Evolutionary conservation across 2,113 vertebrate genomes (phyloP).

Genomic region (Pseudopodoces humilis): DNA sequence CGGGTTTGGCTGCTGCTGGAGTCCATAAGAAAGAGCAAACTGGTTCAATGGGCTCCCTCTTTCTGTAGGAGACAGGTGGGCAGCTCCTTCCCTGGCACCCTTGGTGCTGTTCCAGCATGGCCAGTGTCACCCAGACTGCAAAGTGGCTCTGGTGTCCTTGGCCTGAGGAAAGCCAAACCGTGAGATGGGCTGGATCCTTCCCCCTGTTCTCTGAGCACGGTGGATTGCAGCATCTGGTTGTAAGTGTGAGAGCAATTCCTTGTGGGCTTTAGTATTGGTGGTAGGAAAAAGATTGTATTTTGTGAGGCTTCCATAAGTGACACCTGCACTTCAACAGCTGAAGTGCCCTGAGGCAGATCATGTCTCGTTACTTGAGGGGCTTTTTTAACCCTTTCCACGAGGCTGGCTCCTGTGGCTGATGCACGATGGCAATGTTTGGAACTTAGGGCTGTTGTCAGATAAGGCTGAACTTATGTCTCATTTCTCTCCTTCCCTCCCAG

Average conservation of each 20-base stretch:
- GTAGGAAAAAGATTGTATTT: slow-evolving; percentile 4
- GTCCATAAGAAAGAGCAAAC: not conserved
- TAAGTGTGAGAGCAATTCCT: slow-evolving; percentile 64
- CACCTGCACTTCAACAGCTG: slow-evolving; percentile 57
- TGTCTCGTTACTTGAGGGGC: not conserved
- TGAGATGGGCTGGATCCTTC: not conserved
- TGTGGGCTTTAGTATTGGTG: not conserved
- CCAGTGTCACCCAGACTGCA: not conserved
- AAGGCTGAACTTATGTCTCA: accelerated
- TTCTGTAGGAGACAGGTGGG: not conserved
- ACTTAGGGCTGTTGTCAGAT: not conserved
- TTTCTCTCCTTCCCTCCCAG: not conserved
- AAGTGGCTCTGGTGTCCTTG: accelerated
- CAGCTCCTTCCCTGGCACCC: not conserved
- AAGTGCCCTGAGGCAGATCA: not conserved
- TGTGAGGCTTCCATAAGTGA: slow-evolving; percentile 33
- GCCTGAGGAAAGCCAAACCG: not conserved
- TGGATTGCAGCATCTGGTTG: slow-evolving; percentile 52
- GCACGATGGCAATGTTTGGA: not conserved
- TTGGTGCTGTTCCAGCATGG: not conserved
- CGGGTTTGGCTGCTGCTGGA: not conserved
- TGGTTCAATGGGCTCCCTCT: not conserved
- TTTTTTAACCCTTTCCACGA: slow-evolving; percentile 33
- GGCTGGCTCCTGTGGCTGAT: not conserved
- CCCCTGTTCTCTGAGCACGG: accelerated